Base-by-base conservation (phyloP, 2,113 vertebrate species). In the Phasianus colchicus region DNA sequence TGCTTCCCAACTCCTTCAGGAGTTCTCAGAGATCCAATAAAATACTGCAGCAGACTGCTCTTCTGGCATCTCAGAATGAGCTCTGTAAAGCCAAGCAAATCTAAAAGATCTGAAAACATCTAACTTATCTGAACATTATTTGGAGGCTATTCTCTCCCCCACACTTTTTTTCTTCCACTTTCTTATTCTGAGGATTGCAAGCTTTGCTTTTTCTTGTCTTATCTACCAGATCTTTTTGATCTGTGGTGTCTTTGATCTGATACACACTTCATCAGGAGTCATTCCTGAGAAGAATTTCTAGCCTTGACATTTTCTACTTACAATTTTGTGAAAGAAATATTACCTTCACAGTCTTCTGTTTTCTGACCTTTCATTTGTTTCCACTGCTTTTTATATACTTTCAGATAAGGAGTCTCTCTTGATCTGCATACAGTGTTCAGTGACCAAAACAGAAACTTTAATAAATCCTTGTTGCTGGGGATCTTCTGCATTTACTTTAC, bases 401-500 rank as follows among this genome's bases (percentile, higher is more conserved):
- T 43, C 20, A 8, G 5, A 3, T 72, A 55, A 79, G 17, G 38
- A 91, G 22, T 45, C 17, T 75, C 5, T 11, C 8, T 75, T 85
- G 13, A 29, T 65, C 50, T 2, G 0, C 38, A 3, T 63, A 15
- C 57, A 69, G 19, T 0, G 1, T 64, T 85, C 12, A 20, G 34
- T 82, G 22, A 17, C 45, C 38, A n/a, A 67, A 85, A 22, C 8
- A 50, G 74, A 83, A 30, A 21, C 18, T 83, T 74, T 1, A 1
- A 42, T 61, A 27, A 77, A 80, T 66, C 27, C 24, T 90, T 10
- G 1, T 70, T 80, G 27, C 67, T 71, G 16, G 13, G 5, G 2
- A 8, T 83, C n/a, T 8, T 88, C 32, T 74, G 6, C 43, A 42
- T 92, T 90, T 74, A 11, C 12, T 86, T 92, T 78, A 12, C 14